Percentiles rank a stretch among this genome's conserved stretches.
phyloP scores from a whole-genome alignment of 2,113 vertebrate species.

The Larimichthys polyactis region DNA sequence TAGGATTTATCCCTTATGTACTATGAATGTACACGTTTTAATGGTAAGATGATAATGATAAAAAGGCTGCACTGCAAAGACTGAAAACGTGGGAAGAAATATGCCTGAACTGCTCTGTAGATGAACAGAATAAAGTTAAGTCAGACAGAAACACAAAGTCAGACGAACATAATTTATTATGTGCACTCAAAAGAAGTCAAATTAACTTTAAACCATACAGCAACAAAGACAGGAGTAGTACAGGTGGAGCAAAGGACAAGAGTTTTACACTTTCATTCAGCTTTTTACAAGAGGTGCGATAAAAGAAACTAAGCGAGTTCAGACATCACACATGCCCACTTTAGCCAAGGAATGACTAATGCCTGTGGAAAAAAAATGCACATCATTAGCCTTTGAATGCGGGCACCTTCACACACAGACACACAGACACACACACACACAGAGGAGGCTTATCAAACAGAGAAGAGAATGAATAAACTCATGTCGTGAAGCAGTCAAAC shows the following conservation, averaged over 20 bases:
- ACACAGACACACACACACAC: constrained; percentile 4
- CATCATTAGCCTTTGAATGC: constrained; percentile 41
- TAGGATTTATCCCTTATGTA: no score
- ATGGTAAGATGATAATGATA: background rate
- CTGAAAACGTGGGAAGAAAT: background rate
- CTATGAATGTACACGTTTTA: no score
- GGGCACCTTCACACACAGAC: constrained; percentile 14
- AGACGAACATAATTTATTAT: background rate
- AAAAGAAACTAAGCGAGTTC: constrained; percentile 29
- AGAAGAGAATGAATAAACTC: constrained; percentile 39
- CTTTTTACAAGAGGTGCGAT: constrained; percentile 7
- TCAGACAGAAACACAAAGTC: background rate
- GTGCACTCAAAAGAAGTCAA: background rate
- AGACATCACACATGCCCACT: constrained; percentile 25
- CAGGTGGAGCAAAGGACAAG: background rate
- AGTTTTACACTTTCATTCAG: constrained; percentile 21
- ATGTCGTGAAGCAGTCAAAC: constrained; percentile 42
- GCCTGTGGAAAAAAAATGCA: constrained; percentile 19
- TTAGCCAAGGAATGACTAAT: constrained; percentile 48
- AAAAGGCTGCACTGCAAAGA: background rate
- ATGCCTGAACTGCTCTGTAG: background rate
- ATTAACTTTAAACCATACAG: constrained; percentile 21
- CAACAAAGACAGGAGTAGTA: constrained; percentile 3
- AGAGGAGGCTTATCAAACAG: constrained; percentile 36
- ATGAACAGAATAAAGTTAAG: background rate